Evolutionary conservation across 53 echinoderm and acorn worm species (phyloP).

Genomic region (Arbacia lixula): DNA sequence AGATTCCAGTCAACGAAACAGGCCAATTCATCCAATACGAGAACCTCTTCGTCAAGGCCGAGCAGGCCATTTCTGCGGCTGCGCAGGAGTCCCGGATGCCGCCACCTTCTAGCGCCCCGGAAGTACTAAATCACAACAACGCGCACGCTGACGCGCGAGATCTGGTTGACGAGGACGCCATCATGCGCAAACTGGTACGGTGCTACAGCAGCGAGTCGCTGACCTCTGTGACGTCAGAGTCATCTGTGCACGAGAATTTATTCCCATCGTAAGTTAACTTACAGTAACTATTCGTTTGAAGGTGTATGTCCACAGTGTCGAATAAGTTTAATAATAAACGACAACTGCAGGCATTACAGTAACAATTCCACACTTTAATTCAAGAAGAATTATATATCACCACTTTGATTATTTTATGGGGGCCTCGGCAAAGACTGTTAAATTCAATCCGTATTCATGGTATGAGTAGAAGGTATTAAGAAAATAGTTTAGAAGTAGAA

Average conservation of each 20-base stretch:
- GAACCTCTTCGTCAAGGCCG: conserved; percentile 89
- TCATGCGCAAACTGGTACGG: conserved; percentile 82
- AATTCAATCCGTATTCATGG: too few relatives aligned
- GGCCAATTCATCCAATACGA: conserved; percentile 84
- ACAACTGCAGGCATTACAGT: too few relatives aligned
- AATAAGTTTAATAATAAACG: too few relatives aligned
- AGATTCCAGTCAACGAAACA: conserved; percentile 70
- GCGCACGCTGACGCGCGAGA: conserved; percentile 54
- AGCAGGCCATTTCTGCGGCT: conserved; percentile 87
- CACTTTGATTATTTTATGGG: too few relatives aligned
- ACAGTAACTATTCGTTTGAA: too few relatives aligned
- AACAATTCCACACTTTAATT: too few relatives aligned
- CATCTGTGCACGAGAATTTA: conserved; percentile 82
- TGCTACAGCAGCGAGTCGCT: conserved; percentile 95
- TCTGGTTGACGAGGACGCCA: conserved; percentile 67
- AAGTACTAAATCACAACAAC: conserved; percentile 25
- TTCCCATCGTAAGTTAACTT: conserved; percentile 75
- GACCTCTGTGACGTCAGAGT: conserved; percentile 84
- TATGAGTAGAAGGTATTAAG: too few relatives aligned
- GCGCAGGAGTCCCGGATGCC: conserved; percentile 80
- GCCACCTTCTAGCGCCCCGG: conserved; percentile 42
- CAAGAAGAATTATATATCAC: too few relatives aligned
- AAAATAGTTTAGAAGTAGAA: too few relatives aligned
- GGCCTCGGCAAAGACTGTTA: too few relatives aligned
- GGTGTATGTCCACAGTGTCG: too few relatives aligned